A percentile compares a stretch with the other conserved stretches of the same genome.
These are phyloP conservation scores for Microcaecilia unicolor DNA, from an alignment of 2,797 vertebrate genomes.

Conservation along the genomic window DNA sequence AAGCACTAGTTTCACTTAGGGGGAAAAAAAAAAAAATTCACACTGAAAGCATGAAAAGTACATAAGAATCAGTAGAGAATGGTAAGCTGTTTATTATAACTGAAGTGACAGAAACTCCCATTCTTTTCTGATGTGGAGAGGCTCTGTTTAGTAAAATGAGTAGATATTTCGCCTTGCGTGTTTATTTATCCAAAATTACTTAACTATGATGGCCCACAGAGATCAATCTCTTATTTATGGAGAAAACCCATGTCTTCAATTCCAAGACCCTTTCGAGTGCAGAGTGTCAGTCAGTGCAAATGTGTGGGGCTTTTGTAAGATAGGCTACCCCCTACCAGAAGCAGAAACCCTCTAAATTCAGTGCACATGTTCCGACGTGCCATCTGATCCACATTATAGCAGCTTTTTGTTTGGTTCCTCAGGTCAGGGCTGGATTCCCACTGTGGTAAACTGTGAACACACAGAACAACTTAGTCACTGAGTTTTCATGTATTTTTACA, in stretches of 20 bases:
- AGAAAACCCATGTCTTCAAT: rapidly evolving
- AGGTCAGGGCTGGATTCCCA: constrained; percentile 25
- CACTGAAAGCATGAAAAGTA: not conserved
- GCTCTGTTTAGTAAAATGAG: not conserved
- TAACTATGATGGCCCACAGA: not conserved
- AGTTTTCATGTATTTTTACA: constrained; percentile 30
- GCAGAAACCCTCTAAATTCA: constrained; percentile 2
- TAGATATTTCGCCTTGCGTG: not conserved
- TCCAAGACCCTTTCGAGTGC: rapidly evolving
- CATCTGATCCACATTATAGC: constrained; percentile 33
- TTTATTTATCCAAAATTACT: constrained; percentile 4
- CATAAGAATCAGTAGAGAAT: rapidly evolving
- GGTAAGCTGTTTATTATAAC: not conserved
- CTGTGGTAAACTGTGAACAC: constrained; percentile 26
- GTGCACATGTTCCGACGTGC: constrained; percentile 4
- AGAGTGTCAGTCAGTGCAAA: not conserved
- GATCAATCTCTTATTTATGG: not conserved
- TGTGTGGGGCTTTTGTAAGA: not conserved
- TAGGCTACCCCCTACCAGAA: not conserved
- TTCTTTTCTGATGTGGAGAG: rapidly evolving
- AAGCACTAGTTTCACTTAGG: no score
- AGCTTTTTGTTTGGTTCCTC: not conserved
- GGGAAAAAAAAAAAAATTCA: no score
- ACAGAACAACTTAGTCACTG: constrained; percentile 23
- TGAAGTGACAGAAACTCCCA: rapidly evolving